Conservation (phyloP, 2,888 invertebrate species). For the Yponomeuta malinellus region DNA sequence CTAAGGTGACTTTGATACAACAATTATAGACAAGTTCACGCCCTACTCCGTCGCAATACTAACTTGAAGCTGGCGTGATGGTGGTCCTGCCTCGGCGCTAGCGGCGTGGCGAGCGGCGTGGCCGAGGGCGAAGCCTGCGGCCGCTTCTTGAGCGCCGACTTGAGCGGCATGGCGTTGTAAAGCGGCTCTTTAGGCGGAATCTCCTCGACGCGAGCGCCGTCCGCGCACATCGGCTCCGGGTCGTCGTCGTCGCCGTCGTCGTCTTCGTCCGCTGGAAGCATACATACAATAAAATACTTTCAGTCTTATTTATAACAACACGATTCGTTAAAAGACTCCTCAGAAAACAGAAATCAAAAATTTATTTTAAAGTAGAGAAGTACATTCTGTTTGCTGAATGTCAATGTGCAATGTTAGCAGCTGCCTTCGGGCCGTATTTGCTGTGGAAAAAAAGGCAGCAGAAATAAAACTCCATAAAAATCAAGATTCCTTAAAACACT, state of each 20-base stretch:
- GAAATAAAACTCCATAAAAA: too few relatives aligned
- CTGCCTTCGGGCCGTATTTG: too few relatives aligned
- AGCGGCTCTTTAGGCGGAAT: constrained; percentile 95
- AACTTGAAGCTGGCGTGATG: constrained; percentile 88
- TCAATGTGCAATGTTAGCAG: too few relatives aligned
- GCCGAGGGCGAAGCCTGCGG: constrained; percentile 82
- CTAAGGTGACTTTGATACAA: too few relatives aligned
- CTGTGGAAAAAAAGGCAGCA: too few relatives aligned
- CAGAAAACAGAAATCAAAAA: too few relatives aligned
- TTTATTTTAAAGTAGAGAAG: too few relatives aligned
- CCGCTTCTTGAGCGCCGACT: constrained; percentile 94
- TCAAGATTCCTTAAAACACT: too few relatives aligned
- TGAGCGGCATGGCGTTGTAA: constrained; percentile 92
- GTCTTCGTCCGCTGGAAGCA: constrained; percentile 57
- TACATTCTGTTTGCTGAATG: too few relatives aligned
- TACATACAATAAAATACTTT: not conserved
- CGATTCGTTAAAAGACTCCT: too few relatives aligned
- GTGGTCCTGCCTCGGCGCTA: constrained; percentile 80
- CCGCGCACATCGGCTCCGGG: constrained; percentile 80
- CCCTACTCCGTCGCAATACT: constrained; percentile 33
- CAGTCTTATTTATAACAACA: too few relatives aligned
- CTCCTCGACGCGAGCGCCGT: constrained; percentile 91
- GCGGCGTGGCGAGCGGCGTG: constrained; percentile 63
- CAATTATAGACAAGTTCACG: not conserved
- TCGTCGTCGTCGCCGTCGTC: constrained; percentile 82